A percentile compares a stretch with the other conserved stretches of the same genome.
Conservation (phyloP, 2,113 vertebrate species). For the Dicerorhinus sumatrensis region DNA sequence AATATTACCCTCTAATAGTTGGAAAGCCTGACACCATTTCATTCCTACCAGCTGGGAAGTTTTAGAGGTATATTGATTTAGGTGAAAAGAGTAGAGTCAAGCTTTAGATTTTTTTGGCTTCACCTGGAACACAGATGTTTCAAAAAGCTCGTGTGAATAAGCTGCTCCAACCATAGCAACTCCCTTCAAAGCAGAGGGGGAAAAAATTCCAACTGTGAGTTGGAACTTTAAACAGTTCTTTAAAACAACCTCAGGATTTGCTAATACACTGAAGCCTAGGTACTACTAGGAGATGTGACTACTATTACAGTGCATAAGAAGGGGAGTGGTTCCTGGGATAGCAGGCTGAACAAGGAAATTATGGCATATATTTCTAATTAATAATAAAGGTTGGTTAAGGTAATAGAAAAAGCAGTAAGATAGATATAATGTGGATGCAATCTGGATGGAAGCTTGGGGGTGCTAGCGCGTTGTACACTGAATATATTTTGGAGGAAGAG, state of each 20-base stretch:
- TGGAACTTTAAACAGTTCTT: constrained; percentile 39
- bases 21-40: constrained; percentile 27
- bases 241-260: constrained; percentile 46
- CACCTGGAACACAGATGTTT: constrained; percentile 66
- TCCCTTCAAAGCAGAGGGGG: constrained; percentile 50
- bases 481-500: background rate
- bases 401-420: background rate
- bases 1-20: constrained; percentile 52
- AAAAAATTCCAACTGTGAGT: constrained; percentile 23
- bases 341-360: constrained; percentile 28
- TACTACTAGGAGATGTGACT: background rate
- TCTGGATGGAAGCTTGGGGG: background rate
- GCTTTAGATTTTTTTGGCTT: constrained; percentile 40
- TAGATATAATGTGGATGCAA: background rate
- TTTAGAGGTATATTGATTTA: constrained; percentile 68
- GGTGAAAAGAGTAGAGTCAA: constrained; percentile 60
- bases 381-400: constrained; percentile 43
- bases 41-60: constrained; percentile 57
- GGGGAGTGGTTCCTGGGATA: background rate
- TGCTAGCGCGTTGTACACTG: background rate
- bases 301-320: background rate
- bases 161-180: constrained; percentile 13
- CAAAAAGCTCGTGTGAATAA: constrained; percentile 65
- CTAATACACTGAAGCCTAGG: background rate
- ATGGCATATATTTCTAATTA: background rate